Evolutionary conservation across 1,140 invertebrate species (phyloP), one percentile per base, ranked within the genome.

Genomic region (Rhopalosiphum padi): DNA sequence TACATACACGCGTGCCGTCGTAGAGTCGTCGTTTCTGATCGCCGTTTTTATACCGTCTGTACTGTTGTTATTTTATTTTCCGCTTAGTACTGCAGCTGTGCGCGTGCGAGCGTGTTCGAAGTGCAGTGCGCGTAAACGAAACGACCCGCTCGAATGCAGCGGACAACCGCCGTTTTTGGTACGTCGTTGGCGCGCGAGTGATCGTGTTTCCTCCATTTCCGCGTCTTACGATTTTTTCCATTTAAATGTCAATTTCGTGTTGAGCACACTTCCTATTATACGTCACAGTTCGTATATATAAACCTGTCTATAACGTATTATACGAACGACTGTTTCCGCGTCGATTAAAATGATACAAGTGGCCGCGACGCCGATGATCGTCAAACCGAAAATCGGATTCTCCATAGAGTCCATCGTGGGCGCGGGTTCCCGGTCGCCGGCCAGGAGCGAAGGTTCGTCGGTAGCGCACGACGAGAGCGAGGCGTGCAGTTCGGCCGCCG

Each of bases 341-440:
- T 35, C 30, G 30, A 25, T 51, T 87, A 86, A 93, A 86, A 93
- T 93, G 91, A 93, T 93, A 25, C 91, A 93, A 93, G 91, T 93
- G 82, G 90, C 97, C 96, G 97, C 98, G 94, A 96, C 97, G 95
- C 96, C 97, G 95, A 97, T 97, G 95, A 97, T 97, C 94, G 97
- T 97, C 94, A 98, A 98, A 96, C 98, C 98, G 86, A 99, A 98
- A 96, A 97, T 99, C 95, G 98, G 98, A 95, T 99, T 99, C 95
- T 98, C 98, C 94, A 99, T 99, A 95, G 98, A 99, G 95, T 98
- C 98, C 94, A 98, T 99, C 94, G 98, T 99, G 89, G 98, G 98
- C 93, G 94, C 89, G 41, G 96, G 96, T 37, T 94, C 94, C 94
- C 94, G 94, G 94, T 94, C 95, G 94, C 94, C 95, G 93, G 94